A percentile compares a stretch with the other conserved stretches of the same genome.
Evolutionary conservation across 1,140 invertebrate genomes (phyloP).

Genomic region (Saccostrea echinata): DNA sequence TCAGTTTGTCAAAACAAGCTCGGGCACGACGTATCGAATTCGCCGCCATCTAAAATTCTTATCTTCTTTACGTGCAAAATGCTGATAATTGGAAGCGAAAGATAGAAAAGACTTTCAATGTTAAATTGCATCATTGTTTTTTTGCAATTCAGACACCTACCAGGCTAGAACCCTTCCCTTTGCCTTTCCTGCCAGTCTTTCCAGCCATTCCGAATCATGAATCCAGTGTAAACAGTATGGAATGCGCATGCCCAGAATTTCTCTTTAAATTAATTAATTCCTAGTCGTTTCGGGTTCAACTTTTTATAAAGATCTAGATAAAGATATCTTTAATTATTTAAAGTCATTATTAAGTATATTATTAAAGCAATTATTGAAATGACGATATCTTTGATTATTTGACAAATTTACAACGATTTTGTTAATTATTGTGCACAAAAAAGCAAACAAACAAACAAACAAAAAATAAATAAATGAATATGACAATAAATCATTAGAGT

Average conservation of each 20-base stretch:
- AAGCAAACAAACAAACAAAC: no score
- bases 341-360: no score
- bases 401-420: no score
- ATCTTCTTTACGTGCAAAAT: background rate
- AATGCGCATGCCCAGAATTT: conserved; percentile 11
- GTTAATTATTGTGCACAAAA: no score
- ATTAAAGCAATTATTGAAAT: no score
- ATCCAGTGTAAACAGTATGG: conserved; percentile 21
- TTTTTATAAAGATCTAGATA: background rate
- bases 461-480: no score
- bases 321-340: no score
- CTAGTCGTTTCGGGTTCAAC: background rate
- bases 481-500: no score
- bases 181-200: conserved; percentile 9
- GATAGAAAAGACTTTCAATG: background rate
- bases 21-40: conserved; percentile 1
- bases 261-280: background rate
- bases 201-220: conserved; percentile 37
- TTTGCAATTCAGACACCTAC: background rate
- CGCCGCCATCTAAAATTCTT: conserved; percentile 1
- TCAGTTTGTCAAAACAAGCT: background rate
- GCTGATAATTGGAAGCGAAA: background rate
- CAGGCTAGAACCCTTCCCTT: background rate
- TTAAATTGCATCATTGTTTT: background rate
- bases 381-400: no score